Base-by-base conservation (phyloP, 2,888 invertebrate genomes). In the Melinaea menophilus region DNA sequence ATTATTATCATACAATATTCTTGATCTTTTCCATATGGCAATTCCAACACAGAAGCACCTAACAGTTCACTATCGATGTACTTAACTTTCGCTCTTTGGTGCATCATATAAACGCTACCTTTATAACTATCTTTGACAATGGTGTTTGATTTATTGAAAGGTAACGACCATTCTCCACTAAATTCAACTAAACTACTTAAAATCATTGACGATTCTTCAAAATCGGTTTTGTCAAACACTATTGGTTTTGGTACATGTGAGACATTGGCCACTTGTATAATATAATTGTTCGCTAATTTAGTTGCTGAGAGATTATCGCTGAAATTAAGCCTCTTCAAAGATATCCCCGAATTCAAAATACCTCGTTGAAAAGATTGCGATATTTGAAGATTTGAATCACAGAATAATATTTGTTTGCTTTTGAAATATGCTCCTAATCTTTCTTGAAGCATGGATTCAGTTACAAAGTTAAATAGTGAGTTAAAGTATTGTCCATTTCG, bases 401-500 rank as follows among this genome's bases (percentile, higher is more conserved):
- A 51, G 22, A 51, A 31, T 31, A 51, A 5, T 9, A 51, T 7
- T 7, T 51, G 51, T 51, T 11, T 11, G 9, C 11, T 31, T 31
- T 11, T 51, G 31, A 51, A 51, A 31, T 31, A 51, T 31, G 31
- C 51, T 11, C 51, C 31, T 31, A 31, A 11, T 9, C 41, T 41
- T 41, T 41, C 41, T 41, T 41, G 5, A 9, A 41, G 7, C 51
- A 51, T 31, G 9, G 31, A 22, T 5, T 51, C 51, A 3, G 31
- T 51, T 51, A 9, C 7, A 11, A 9, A 51, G 3, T 51, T 51
- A 31, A 51, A 51, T 31, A 51, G 22, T 31, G 51, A 31, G 31
- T 51, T 51, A 51, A 51, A 51, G 9, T 51, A 51, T 9, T 51
- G 51, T 51, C 51, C 51, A 4, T 51, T 51, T 31, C 51, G 22